Base-by-base conservation (phyloP, 2,113 vertebrate species). In the Xiphias gladius region DNA sequence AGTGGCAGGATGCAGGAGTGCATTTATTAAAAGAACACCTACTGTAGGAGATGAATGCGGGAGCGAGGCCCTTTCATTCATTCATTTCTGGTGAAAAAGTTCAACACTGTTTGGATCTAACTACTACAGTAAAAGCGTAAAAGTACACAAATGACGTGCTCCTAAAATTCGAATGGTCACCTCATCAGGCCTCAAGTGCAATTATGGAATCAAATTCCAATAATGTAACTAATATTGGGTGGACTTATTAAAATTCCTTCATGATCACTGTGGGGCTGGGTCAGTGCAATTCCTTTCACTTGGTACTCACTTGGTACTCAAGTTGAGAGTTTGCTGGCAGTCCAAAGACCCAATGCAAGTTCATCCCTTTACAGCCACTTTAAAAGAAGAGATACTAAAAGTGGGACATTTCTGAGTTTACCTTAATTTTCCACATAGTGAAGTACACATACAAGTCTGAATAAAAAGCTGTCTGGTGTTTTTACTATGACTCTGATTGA, bases 391-490 rank as follows among this genome's bases (percentile, higher is more conserved):
- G 26, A 39, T 54, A 64, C 66, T 75, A 48, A 74, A 39, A 84
- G 82, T 54, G 63, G 73, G 70, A 78, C 57, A 83, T 80, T 88
- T 76, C 81, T 76, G 39, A 83, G 75, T 91, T 89, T 78, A 80
- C 61, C 64, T 89, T 84, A 30, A 89, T 83, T 90, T 90, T 89
- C 86, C 88, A 86, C 78, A 76, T 82, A 86, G 72, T 2, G 7
- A 57, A 68, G 50, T 66, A 77, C 68, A 65, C 80, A 89, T 86
- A 74, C 59, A 77, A 83, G 52, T 70, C 30, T 35, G 35, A 73
- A 73, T 79, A 78, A 80, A 86, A 69, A 14, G 50, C 58, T 28
- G 32, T 26, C 71, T 37, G 3, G 48, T 64, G 59, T 72, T 88
- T 80, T 30, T 77, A 87, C 48, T 72, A 68, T 13, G 41, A 64